These are phyloP conservation scores for Epinephelus coioides DNA, from an alignment of 2,797 vertebrate genomes.

Conservation along the genomic window DNA sequence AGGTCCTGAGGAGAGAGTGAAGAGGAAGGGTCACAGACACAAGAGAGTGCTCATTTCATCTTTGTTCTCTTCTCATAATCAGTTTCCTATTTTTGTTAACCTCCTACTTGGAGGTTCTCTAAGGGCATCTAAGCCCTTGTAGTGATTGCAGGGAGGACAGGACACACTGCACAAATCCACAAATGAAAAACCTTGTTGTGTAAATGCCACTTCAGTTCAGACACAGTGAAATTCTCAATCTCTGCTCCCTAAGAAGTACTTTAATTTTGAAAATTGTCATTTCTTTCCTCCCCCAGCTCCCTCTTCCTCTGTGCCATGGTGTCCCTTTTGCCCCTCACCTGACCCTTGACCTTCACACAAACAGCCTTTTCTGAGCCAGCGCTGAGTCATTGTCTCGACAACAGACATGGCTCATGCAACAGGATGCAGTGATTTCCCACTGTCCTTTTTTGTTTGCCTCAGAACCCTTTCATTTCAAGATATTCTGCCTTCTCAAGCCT, in stretches of 20 bases:
- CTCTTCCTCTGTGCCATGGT: slow-evolving; percentile 19
- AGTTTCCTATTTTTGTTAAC: slow-evolving; percentile 22
- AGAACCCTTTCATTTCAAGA: not conserved
- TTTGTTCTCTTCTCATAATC: slow-evolving; percentile 7
- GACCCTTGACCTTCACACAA: slow-evolving; percentile 54
- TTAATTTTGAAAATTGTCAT: slow-evolving; percentile 14
- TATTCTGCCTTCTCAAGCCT: not conserved
- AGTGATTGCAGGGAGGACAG: not conserved
- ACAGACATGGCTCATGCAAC: slow-evolving; percentile 18
- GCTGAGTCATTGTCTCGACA: slow-evolving; percentile 50
- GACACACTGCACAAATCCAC: slow-evolving; percentile 1
- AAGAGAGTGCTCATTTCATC: slow-evolving; percentile 10
- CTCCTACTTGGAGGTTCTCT: slow-evolving; percentile 13
- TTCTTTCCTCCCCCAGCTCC: not conserved
- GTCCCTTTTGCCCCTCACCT: slow-evolving; percentile 46
- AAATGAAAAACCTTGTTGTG: slow-evolving; percentile 23
- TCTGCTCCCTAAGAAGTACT: not conserved
- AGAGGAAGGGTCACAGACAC: slow-evolving; percentile 17
- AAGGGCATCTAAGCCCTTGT: slow-evolving; percentile 4
- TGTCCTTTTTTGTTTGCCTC: not conserved
- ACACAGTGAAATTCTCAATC: not conserved
- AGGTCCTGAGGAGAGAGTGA: slow-evolving; percentile 49
- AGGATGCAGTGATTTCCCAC: slow-evolving; percentile 13
- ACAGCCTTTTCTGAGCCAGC: slow-evolving; percentile 44
- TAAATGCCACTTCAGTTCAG: not conserved